Evolutionary conservation across 2,113 vertebrate genomes (phyloP).

Genomic region (Sinocyclocheilus grahami): DNA sequence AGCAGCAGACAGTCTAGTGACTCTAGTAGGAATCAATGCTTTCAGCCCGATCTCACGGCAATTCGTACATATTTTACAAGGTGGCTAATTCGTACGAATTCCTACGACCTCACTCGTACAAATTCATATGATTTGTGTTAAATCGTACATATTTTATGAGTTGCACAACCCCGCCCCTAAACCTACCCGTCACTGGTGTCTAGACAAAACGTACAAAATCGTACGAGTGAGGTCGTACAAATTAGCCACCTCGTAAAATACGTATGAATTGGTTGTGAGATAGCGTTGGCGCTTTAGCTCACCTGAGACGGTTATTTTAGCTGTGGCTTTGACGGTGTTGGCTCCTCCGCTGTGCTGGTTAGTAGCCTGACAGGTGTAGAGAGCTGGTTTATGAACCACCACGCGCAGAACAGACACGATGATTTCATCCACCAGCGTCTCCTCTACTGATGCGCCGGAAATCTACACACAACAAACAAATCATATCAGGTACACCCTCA

Average conservation of each 20-base stretch:
- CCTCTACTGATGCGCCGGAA: constrained; percentile 84
- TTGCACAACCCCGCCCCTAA: too few relatives aligned
- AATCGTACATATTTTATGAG: too few relatives aligned
- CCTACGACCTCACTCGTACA: too few relatives aligned
- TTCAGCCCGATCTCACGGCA: too few relatives aligned
- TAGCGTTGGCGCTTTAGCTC: constrained; percentile 14
- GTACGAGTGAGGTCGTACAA: too few relatives aligned
- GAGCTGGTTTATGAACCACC: constrained; percentile 84
- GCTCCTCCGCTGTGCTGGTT: constrained; percentile 91
- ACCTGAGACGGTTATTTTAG: constrained; percentile 88
- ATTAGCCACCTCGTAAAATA: too few relatives aligned
- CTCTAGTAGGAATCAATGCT: not conserved
- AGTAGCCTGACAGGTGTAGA: constrained; percentile 94
- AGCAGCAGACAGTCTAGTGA: not conserved
- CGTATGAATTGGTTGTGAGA: too few relatives aligned
- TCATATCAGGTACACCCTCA: not conserved
- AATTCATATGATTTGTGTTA: too few relatives aligned
- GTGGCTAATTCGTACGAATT: too few relatives aligned
- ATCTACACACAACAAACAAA: constrained; percentile 71
- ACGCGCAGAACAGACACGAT: constrained; percentile 86
- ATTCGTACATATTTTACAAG: too few relatives aligned
- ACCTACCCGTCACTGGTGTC: too few relatives aligned
- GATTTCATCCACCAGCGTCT: constrained; percentile 83
- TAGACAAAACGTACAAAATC: too few relatives aligned
- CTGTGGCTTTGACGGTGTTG: constrained; percentile 89